Conservation (phyloP, 1,140 invertebrate species). For the Drosophila repleta region DNA sequence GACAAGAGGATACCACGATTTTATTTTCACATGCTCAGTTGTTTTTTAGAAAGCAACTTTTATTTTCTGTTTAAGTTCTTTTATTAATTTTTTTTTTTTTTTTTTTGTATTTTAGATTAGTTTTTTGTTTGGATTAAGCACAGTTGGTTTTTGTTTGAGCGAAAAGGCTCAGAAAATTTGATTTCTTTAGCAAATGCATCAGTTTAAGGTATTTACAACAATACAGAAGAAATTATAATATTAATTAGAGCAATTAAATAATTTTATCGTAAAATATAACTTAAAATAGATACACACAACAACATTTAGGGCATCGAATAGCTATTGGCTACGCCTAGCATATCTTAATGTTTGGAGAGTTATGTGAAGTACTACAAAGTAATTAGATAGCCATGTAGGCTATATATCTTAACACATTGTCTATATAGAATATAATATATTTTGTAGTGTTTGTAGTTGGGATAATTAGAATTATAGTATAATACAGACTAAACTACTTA, state of each 20-base stretch:
- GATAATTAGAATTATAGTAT: conserved; percentile 16
- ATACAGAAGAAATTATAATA: conserved; percentile 10
- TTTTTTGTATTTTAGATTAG: conserved; percentile 30
- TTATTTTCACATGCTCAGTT: conserved; percentile 82
- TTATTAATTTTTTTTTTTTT: conserved; percentile 17
- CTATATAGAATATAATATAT: conserved; percentile 9
- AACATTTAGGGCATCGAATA: conserved; percentile 13
- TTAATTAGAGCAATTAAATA: conserved; percentile 8
- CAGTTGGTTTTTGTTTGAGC: conserved; percentile 36
- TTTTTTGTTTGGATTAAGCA: conserved; percentile 52
- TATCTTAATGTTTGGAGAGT: background rate
- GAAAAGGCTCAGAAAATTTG: conserved; percentile 17
- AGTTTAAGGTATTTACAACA: conserved; percentile 14
- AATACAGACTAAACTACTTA: conserved; percentile 42
- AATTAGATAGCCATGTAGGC: background rate
- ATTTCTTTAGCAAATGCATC: conserved; percentile 27
- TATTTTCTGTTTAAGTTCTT: conserved; percentile 37
- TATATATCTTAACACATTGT: background rate
- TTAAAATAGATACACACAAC: conserved; percentile 22
- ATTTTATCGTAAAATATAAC: conserved; percentile 20
- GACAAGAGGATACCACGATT: conserved; percentile 86
- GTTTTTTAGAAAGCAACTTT: conserved; percentile 38
- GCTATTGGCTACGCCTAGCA: background rate
- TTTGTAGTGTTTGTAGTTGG: background rate
- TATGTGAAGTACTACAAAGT: background rate